Conservation (phyloP, 2,888 invertebrate species). For the Pterobdella sp. region DNA sequence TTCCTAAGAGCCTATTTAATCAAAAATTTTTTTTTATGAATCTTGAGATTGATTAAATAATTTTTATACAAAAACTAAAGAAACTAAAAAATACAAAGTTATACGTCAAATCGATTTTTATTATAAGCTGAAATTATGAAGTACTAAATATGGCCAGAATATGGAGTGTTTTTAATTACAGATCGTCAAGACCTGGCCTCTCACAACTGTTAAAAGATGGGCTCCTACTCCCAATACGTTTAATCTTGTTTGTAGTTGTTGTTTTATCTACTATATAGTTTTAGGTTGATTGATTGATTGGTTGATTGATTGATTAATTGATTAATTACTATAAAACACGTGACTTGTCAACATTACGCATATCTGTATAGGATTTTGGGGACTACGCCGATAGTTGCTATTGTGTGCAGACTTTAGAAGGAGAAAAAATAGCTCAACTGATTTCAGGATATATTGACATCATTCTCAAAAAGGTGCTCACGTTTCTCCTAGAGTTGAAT, state of each 20-base stretch:
- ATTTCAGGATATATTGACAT: slow-evolving; percentile 99
- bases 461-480: slow-evolving; percentile 75
- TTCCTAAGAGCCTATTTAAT: too few species aligned
- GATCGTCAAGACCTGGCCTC: slow-evolving; percentile 84
- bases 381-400: slow-evolving; percentile 98
- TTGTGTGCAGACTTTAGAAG: slow-evolving; percentile 97
- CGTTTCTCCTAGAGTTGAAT: background rate
- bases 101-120: too few species aligned
- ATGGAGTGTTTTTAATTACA: too few species aligned
- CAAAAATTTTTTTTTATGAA: too few species aligned
- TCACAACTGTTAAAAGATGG: slow-evolving; percentile 93
- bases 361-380: slow-evolving; percentile 70
- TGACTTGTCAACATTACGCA: background rate
- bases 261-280: background rate
- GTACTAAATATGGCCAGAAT: too few species aligned
- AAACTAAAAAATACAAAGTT: too few species aligned
- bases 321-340: background rate
- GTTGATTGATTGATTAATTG: background rate
- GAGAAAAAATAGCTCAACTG: slow-evolving; percentile 93
- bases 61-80: too few species aligned
- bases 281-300: background rate
- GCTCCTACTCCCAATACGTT: slow-evolving; percentile 97
- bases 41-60: too few species aligned
- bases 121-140: too few species aligned
- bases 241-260: slow-evolving; percentile 60